These are phyloP conservation scores for Apaloderma vittatum DNA, from an alignment of 2,113 vertebrate species.

Conservation along the genomic window DNA sequence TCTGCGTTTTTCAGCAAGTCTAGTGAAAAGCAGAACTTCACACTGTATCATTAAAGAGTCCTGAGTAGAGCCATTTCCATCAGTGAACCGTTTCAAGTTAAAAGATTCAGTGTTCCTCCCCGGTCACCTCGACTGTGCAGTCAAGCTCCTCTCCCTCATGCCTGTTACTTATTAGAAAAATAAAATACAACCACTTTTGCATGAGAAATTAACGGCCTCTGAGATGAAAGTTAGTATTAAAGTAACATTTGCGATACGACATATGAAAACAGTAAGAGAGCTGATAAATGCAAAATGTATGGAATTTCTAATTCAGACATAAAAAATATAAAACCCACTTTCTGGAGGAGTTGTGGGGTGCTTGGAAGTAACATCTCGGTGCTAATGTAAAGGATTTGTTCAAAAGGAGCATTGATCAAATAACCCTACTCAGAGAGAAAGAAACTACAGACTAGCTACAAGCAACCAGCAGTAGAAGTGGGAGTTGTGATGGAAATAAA, in stretches of 20 bases:
- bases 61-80: not conserved
- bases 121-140: not conserved
- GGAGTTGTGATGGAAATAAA: not conserved
- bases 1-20: constrained; percentile 53
- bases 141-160: not conserved
- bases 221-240: not conserved
- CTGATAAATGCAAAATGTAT: not conserved
- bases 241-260: not conserved
- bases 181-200: not conserved
- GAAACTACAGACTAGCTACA: not conserved
- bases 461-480: not conserved
- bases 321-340: not conserved
- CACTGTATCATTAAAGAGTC: not conserved
- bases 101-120: not conserved
- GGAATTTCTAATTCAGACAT: not conserved
- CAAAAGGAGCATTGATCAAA: not conserved
- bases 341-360: not conserved
- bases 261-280: not conserved
- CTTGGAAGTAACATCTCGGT: not conserved
- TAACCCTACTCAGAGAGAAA: not conserved
- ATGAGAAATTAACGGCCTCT: not conserved
- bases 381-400: not conserved
- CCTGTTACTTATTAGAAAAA: not conserved
- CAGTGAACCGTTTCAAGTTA: not conserved
- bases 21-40: constrained; percentile 57